phyloP scores from a whole-genome alignment of 1,140 invertebrate species.

The Drosophila nasuta region DNA sequence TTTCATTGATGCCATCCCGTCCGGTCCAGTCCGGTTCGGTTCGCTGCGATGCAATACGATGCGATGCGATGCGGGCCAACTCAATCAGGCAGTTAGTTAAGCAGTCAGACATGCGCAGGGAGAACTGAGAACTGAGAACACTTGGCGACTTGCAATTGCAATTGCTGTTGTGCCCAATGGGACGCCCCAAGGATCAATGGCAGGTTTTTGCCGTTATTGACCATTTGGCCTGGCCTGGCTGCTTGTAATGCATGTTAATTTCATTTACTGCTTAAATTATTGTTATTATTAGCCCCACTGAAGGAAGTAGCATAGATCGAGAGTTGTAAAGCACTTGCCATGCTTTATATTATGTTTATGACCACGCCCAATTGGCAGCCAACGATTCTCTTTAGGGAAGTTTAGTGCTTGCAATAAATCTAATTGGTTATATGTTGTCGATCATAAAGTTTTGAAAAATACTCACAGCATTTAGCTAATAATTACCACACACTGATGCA shows the following conservation, averaged over 20 bases:
- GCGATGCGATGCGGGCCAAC: constrained; percentile 64
- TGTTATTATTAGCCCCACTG: constrained; percentile 65
- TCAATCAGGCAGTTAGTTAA: constrained; percentile 76
- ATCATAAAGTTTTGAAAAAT: background rate
- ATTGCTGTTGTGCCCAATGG: constrained; percentile 60
- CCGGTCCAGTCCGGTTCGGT: constrained; percentile 25
- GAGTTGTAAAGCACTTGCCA: background rate
- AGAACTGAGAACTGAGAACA: constrained; percentile 19
- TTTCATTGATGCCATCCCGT: constrained; percentile 68
- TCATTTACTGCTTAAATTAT: constrained; percentile 76
- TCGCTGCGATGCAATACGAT: constrained; percentile 27
- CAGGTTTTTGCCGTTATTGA: constrained; percentile 80
- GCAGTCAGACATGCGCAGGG: constrained; percentile 65
- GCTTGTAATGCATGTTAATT: constrained; percentile 77
- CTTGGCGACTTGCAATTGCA: constrained; percentile 36
- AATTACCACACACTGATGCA: constrained; percentile 62
- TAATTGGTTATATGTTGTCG: background rate
- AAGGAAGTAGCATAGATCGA: background rate
- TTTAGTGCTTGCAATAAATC: background rate
- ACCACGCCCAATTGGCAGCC: background rate
- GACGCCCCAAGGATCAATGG: constrained; percentile 80
- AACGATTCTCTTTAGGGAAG: background rate
- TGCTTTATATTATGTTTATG: constrained; percentile 1
- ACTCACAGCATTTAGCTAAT: constrained; percentile 18
- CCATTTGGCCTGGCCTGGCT: constrained; percentile 51